Evolutionary conservation across 2,113 vertebrate species (phyloP), one percentile per base, ranked within the genome.

Genomic region (Semnornis frantzii): DNA sequence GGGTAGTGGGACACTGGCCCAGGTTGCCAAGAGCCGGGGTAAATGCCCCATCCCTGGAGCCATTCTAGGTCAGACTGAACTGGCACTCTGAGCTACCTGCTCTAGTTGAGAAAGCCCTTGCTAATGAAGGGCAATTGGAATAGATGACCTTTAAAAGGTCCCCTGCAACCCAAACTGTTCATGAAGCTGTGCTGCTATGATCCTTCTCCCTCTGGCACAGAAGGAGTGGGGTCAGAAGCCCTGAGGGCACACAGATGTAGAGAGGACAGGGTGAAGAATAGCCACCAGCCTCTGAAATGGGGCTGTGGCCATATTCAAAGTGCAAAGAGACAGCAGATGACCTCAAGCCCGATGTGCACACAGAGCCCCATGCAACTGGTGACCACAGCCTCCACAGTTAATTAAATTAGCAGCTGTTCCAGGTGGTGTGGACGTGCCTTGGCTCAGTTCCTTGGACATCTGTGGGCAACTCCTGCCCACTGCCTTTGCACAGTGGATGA

Each of bases 161-260:
- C 31, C 31, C 33, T 33, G 18, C 68, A 73, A 50, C 33, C 5
- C 11, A 34, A 7, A 62, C 25, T 8, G 8, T 50, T 50, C 48
- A 50, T 23, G 21, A 50, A 37, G 62, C 42, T 64, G 10, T 72
- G 28, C 25, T 64, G 58, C 64, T 59, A 6, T 55, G 20, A 54
- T 66, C 24, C n/a, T 65, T 54, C 24, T 39, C 37, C 62, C 25
- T 64, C 25, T 15, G 5, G 55, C 55, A 15, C 25, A 25, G n/a
- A 34, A 44, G 50, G 33, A 82, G 23, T 1, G 0, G 46, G 30
- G 54, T 27, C 2, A 3, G 48, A 39, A 85, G 23, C 8, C 23
- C n/a, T 0, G 1, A 8, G 3, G 31, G 7, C 17, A 37, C 4
- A 2, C 1, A 17, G n/a, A 24, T n/a, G 25, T 0, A 1, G 24